Evolutionary conservation across 2,797 vertebrate genomes (phyloP).

Genomic region (Falco rusticolus): DNA sequence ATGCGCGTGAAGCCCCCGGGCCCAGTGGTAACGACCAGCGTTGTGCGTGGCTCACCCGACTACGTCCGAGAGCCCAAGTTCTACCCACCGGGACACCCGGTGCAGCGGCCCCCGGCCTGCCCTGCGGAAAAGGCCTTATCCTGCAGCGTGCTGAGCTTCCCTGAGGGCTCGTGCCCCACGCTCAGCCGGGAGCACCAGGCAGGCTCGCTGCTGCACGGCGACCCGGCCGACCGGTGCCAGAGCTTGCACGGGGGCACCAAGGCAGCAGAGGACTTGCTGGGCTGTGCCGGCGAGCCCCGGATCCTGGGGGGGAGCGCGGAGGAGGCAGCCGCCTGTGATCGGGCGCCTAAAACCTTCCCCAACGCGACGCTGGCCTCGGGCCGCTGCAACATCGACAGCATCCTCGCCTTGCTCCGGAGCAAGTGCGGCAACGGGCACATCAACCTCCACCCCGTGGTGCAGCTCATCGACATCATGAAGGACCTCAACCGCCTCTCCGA

Average conservation of each 20-base stretch:
- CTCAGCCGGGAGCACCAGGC: slow-evolving; percentile 66
- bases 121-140: slow-evolving; percentile 77
- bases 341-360: slow-evolving; percentile 72
- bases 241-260: slow-evolving; percentile 64
- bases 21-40: slow-evolving; percentile 79
- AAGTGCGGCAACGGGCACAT: slow-evolving; percentile 82
- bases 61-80: slow-evolving; percentile 82
- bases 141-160: slow-evolving; percentile 76
- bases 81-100: slow-evolving; percentile 75
- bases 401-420: slow-evolving; percentile 75
- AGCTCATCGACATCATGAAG: slow-evolving; percentile 83
- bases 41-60: slow-evolving; percentile 79
- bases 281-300: slow-evolving; percentile 63
- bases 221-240: slow-evolving; percentile 74
- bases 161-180: slow-evolving; percentile 74
- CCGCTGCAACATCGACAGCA: slow-evolving; percentile 71
- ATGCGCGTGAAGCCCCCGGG: slow-evolving; percentile 83
- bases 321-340: slow-evolving; percentile 44
- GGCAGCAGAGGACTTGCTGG: slow-evolving; percentile 64
- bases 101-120: slow-evolving; percentile 68
- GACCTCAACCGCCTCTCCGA: slow-evolving; percentile 91
- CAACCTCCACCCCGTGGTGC: slow-evolving; percentile 81
- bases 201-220: slow-evolving; percentile 75
- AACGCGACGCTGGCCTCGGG: slow-evolving; percentile 67
- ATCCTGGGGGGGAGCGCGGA: slow-evolving; percentile 66